Evolutionary conservation across 2,888 invertebrate genomes (phyloP).

Genomic region (Serripes groenlandicus): DNA sequence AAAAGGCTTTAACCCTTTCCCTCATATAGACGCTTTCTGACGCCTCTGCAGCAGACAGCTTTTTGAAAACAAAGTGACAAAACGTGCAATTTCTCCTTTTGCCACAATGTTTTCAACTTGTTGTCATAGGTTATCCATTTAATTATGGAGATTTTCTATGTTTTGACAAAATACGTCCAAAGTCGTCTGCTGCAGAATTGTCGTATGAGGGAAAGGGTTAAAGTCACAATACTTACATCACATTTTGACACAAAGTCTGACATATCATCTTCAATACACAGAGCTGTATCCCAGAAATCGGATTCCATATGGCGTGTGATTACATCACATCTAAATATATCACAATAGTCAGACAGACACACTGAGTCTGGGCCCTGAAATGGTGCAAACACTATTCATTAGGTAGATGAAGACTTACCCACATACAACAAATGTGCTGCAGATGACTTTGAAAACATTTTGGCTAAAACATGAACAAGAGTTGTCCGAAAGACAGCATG

Average conservation of each 20-base stretch:
- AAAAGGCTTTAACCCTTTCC: too few species aligned
- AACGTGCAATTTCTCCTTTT: not conserved
- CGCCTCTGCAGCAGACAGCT: too few species aligned
- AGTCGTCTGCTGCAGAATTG: not conserved
- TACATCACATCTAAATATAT: conserved; percentile 97
- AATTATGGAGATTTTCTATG: too few species aligned
- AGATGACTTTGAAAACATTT: not conserved
- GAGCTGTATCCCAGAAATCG: conserved; percentile 82
- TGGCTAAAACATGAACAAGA: not conserved
- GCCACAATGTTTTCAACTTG: not conserved
- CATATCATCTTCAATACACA: conserved; percentile 85
- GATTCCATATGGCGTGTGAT: conserved; percentile 70
- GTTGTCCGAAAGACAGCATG: not conserved
- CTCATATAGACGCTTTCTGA: too few species aligned
- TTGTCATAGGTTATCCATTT: too few species aligned
- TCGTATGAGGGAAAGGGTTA: not conserved
- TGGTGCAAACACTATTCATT: not conserved
- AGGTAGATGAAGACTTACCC: not conserved
- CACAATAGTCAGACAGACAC: conserved; percentile 97
- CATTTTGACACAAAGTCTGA: conserved; percentile 79
- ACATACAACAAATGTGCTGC: not conserved
- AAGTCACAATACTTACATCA: conserved; percentile 69
- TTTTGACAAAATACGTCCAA: too few species aligned
- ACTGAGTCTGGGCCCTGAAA: conserved; percentile 95
- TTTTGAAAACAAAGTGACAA: too few species aligned